Conservation (phyloP, 2,113 vertebrate genomes). For the Phoenicopterus ruber region DNA sequence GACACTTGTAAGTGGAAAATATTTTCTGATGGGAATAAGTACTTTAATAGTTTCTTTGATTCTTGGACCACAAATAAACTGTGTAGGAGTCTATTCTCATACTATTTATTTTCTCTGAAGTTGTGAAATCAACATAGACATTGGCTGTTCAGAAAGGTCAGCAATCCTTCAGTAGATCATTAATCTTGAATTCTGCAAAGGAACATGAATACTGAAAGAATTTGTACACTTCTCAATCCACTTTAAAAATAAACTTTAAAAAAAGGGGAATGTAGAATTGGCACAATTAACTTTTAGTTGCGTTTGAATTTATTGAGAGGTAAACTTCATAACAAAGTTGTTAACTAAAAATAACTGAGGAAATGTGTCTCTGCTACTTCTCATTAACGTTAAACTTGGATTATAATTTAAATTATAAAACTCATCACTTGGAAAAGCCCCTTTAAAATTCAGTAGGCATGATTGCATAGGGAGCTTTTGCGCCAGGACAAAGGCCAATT, state of each 20-base stretch:
- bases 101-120: not conserved
- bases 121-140: constrained; percentile 10
- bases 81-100: not conserved
- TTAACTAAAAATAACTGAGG: not conserved
- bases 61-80: not conserved
- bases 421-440: not conserved
- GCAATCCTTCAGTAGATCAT: not conserved
- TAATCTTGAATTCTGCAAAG: not conserved
- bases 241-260: not conserved
- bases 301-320: not conserved
- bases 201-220: not conserved
- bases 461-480: not conserved
- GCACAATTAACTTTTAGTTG: not conserved
- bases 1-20: not conserved
- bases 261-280: not conserved
- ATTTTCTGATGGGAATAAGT: not conserved
- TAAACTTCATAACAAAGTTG: not conserved
- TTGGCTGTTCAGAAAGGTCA: not conserved
- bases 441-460: not conserved
- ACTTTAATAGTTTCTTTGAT: not conserved
- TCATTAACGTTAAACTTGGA: not conserved
- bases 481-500: not conserved
- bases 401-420: not conserved
- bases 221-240: not conserved
- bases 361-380: not conserved